Conservation (phyloP, 2,888 invertebrate genomes). For the Acleris sparsana region DNA sequence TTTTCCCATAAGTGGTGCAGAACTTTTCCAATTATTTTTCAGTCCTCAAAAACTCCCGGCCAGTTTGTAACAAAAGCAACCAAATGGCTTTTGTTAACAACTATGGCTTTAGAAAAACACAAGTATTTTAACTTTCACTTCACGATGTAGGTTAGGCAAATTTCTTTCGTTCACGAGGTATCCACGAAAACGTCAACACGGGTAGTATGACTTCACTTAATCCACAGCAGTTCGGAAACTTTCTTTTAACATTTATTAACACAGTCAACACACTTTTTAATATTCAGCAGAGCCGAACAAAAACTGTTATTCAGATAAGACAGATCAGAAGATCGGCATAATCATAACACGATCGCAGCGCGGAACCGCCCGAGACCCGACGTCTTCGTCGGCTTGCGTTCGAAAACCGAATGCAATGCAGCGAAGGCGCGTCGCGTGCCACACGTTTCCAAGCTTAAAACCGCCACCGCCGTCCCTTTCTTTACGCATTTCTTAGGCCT, state of each 20-base stretch:
- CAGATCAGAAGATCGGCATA: constrained; percentile 30
- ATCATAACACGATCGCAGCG: constrained; percentile 71
- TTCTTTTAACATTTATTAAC: constrained; percentile 45
- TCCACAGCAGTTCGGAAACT: constrained; percentile 46
- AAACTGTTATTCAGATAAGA: constrained; percentile 22
- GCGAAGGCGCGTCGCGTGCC: constrained; percentile 70
- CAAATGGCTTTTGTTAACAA: constrained; percentile 54
- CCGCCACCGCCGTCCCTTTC: constrained; percentile 69
- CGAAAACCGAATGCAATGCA: constrained; percentile 80
- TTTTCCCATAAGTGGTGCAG: constrained; percentile 62
- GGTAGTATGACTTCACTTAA: constrained; percentile 44
- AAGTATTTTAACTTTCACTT: constrained; percentile 75
- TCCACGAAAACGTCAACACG: constrained; percentile 60
- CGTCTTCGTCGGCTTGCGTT: constrained; percentile 66
- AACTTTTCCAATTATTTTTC: constrained; percentile 74
- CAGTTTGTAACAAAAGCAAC: constrained; percentile 45
- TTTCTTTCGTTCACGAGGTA: constrained; percentile 58
- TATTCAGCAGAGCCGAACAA: constrained; percentile 23
- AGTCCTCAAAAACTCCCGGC: constrained; percentile 52
- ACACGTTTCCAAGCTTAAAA: constrained; percentile 65
- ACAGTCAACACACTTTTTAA: constrained; percentile 41
- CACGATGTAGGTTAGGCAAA: constrained; percentile 66
- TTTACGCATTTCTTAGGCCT: constrained; percentile 48
- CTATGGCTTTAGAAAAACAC: constrained; percentile 56
- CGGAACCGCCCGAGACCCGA: constrained; percentile 52